A percentile compares a stretch with the other conserved stretches of the same genome.
Evolutionary conservation across 2,888 invertebrate species (phyloP).

Genomic region (Steinernema hermaphroditum): DNA sequence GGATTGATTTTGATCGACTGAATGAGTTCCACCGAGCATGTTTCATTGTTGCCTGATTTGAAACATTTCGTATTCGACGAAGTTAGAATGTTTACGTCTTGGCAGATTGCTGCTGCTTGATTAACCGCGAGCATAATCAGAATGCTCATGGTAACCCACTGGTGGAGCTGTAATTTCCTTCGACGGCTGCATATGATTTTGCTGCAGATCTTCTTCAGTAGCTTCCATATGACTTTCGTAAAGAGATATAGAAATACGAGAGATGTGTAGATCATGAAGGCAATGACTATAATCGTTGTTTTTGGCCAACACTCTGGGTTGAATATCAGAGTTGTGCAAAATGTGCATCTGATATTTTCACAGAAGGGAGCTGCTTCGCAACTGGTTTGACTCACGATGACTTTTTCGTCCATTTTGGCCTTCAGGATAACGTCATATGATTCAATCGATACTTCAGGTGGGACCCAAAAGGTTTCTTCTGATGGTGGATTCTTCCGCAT

Average conservation of each 20-base stretch:
- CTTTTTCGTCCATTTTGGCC: background rate
- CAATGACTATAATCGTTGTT: slow-evolving; percentile 10
- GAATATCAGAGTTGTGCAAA: slow-evolving; percentile 21
- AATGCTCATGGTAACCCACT: background rate
- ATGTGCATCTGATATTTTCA: slow-evolving; percentile 32
- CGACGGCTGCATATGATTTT: background rate
- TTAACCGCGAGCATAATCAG: background rate
- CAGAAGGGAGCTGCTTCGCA: background rate
- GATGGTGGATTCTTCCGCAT: background rate
- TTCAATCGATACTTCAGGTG: background rate
- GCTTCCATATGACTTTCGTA: background rate
- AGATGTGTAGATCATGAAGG: background rate
- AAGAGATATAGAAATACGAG: background rate
- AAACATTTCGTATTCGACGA: background rate
- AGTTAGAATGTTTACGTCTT: background rate
- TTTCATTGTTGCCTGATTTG: background rate
- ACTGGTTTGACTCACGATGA: background rate
- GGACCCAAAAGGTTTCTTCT: slow-evolving; percentile 24
- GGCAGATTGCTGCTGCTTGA: background rate
- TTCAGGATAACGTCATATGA: background rate
- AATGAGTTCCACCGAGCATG: background rate
- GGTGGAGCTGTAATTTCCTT: background rate
- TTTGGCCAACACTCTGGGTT: slow-evolving; percentile 36
- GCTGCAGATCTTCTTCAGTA: background rate
- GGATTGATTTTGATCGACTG: background rate